Conservation (phyloP, 2,113 vertebrate genomes). For the Crotalus helleri region DNA sequence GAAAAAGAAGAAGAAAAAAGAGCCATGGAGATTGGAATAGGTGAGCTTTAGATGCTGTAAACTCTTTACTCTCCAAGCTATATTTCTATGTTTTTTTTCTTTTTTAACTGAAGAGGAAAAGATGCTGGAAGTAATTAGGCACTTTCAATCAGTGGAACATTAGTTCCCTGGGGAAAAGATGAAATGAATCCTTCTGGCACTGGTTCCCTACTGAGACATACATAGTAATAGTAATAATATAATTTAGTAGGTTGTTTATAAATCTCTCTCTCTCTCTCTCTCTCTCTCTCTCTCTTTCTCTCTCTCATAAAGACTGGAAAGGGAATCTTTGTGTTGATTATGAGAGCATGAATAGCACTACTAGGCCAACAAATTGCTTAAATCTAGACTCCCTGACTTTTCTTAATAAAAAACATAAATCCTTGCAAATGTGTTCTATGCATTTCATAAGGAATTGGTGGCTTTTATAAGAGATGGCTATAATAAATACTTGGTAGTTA, state of each 20-base stretch:
- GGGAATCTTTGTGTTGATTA: too few relatives aligned
- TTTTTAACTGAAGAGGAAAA: neutral
- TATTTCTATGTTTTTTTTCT: neutral
- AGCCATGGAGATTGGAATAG: neutral
- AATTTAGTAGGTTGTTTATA: neutral
- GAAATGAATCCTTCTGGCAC: neutral
- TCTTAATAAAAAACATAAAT: too few relatives aligned
- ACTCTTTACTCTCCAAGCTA: neutral
- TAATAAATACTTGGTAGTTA: neutral
- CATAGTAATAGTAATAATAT: neutral
- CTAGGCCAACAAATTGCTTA: too few relatives aligned
- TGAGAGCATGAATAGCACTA: too few relatives aligned
- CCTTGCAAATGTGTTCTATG: neutral
- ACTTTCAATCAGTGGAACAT: neutral
- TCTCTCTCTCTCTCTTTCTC: too few relatives aligned
- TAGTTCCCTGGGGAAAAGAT: neutral
- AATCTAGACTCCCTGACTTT: too few relatives aligned
- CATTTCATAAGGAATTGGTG: neutral
- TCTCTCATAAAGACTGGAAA: too few relatives aligned
- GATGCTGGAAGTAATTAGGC: neutral
- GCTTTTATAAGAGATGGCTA: neutral
- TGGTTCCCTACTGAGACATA: neutral
- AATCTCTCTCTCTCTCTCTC: too few relatives aligned
- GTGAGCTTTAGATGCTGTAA: neutral
- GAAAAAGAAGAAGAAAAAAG: neutral